Evolutionary conservation across 2,888 invertebrate genomes (phyloP).

Genomic region (Tipula vernalis): DNA sequence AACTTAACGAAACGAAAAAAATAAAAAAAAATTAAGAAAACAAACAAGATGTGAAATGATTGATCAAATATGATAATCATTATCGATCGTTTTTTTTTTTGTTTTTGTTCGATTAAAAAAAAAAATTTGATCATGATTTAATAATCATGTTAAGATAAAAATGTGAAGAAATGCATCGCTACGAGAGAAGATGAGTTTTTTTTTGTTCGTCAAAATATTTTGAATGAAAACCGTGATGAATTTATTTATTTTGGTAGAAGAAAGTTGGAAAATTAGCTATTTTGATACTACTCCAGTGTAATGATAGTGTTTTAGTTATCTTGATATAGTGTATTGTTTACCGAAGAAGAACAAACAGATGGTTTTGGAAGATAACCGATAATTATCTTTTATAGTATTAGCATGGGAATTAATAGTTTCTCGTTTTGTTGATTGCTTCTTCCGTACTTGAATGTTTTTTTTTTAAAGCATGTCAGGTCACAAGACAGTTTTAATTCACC

Average conservation of each 20-base stretch:
- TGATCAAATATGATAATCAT: slow-evolving; percentile 4
- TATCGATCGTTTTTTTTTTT: neutral
- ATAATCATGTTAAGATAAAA: neutral
- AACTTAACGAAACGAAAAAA: neutral
- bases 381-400: neutral
- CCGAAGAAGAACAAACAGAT: neutral
- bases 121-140: neutral
- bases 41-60: slow-evolving; percentile 4
- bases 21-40: neutral
- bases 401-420: neutral
- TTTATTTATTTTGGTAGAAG: neutral
- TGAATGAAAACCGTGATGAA: slow-evolving; percentile 4
- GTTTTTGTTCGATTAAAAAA: neutral
- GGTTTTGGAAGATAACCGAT: neutral
- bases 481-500: neutral
- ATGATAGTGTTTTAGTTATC: neutral
- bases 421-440: neutral
- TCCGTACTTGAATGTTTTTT: neutral
- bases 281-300: neutral
- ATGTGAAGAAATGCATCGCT: neutral
- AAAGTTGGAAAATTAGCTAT: neutral
- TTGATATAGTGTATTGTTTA: neutral
- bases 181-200: neutral
- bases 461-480: neutral
- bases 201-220: neutral